phyloP scores from a whole-genome alignment of 2,797 vertebrate genomes.

The Clarias platycephalus region DNA sequence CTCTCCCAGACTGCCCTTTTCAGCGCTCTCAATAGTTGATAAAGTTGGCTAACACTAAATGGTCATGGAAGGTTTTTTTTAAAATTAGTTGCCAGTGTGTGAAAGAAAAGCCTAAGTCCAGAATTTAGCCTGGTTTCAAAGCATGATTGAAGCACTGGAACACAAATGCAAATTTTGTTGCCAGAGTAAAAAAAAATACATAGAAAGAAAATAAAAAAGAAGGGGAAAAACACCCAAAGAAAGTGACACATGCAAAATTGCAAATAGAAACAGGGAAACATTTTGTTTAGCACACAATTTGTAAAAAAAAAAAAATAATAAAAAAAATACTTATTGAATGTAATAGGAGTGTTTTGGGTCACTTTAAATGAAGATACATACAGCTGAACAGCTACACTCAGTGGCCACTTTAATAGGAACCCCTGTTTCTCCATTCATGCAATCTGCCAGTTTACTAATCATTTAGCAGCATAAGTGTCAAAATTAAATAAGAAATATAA shows the following conservation, averaged over 20 bases:
- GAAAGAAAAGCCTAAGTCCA: conserved; percentile 28
- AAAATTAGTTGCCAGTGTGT: conserved; percentile 14
- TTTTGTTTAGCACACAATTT: not conserved
- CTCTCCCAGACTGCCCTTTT: conserved; percentile 42
- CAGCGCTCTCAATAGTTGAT: conserved; percentile 42
- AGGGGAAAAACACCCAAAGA: not conserved
- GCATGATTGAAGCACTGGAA: conserved; percentile 13
- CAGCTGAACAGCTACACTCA: not conserved
- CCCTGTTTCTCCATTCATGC: not conserved
- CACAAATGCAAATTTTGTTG: conserved; percentile 33
- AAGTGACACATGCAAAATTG: not conserved
- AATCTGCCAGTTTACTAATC: not conserved
- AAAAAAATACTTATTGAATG: too few relatives aligned
- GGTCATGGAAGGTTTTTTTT: conserved; percentile 14
- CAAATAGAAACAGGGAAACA: not conserved
- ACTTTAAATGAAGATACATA: not conserved
- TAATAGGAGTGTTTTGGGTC: not conserved
- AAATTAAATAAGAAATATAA: not conserved
- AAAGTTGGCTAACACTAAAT: conserved; percentile 40
- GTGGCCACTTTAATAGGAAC: not conserved
- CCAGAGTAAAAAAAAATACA: not conserved
- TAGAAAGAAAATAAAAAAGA: not conserved
- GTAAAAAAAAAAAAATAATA: not conserved
- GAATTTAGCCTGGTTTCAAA: conserved; percentile 5
- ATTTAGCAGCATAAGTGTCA: not conserved